These are phyloP conservation scores for Hyposmocoma kahamanoa DNA, from an alignment of 1,140 invertebrate genomes.

Conservation along the genomic window DNA sequence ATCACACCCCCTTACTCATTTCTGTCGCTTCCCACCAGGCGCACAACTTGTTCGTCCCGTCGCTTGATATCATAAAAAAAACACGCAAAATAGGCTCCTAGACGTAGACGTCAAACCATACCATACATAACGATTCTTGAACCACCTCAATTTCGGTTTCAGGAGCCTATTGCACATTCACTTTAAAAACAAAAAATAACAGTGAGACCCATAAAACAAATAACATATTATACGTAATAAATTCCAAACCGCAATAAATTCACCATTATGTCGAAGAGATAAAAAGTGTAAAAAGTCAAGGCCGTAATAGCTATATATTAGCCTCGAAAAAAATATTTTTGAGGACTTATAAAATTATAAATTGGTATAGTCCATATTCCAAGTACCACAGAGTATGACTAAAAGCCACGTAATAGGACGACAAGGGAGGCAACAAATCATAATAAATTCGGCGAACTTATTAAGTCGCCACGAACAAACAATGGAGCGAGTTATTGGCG, in stretches of 20 bases:
- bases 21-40: too few relatives aligned
- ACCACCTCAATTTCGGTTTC: not conserved
- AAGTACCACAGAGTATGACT: constrained; percentile 23
- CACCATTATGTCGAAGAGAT: not conserved
- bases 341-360: constrained; percentile 22
- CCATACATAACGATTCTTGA: not conserved
- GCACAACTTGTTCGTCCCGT: not conserved
- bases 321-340: constrained; percentile 19
- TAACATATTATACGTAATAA: not conserved
- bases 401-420: constrained; percentile 48
- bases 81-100: not conserved
- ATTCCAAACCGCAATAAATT: not conserved
- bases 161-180: not conserved
- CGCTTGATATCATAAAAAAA: not conserved
- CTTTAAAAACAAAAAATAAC: not conserved
- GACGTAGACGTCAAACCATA: not conserved
- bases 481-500: constrained; percentile 68
- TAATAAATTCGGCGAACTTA: constrained; percentile 68
- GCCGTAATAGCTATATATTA: not conserved
- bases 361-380: constrained; percentile 16
- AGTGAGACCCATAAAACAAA: not conserved
- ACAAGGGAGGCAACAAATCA: constrained; percentile 59
- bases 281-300: too few relatives aligned
- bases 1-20: too few relatives aligned
- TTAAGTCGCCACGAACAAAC: constrained; percentile 68